Conservation (phyloP, 2,113 vertebrate species). For the Echinops telfairi region DNA sequence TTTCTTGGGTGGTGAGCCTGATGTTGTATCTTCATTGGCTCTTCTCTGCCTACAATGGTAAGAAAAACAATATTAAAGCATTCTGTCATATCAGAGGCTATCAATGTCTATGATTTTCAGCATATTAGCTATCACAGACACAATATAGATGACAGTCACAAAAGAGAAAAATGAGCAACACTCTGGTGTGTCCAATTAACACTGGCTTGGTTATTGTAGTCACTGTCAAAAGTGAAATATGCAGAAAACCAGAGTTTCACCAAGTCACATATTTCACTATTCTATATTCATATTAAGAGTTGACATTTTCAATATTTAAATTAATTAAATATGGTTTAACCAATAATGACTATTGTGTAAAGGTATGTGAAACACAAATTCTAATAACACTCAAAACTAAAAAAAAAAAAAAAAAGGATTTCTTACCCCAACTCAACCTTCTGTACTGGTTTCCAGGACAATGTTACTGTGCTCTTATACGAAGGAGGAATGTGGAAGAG, state of each 20-base stretch:
- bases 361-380: background rate
- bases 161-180: background rate
- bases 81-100: background rate
- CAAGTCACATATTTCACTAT: too few relatives aligned
- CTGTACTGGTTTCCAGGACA: conserved; percentile 99
- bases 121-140: background rate
- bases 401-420: background rate
- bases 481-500: conserved; percentile 99
- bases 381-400: background rate
- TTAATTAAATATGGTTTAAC: too few relatives aligned
- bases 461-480: conserved; percentile 97
- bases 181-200: conserved; percentile 9
- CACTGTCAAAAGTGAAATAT: background rate
- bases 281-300: too few relatives aligned
- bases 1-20: conserved; percentile 92
- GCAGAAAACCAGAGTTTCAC: too few relatives aligned
- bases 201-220: background rate
- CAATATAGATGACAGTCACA: background rate
- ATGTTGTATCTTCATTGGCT: conserved; percentile 90
- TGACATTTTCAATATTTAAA: too few relatives aligned
- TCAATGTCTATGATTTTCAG: conserved; percentile 50
- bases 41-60: conserved; percentile 91
- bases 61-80: conserved; percentile 59
- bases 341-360: too few relatives aligned
- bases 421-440: conserved; percentile 93